Evolutionary conservation across 2,888 invertebrate genomes (phyloP), one percentile per base, ranked within the genome.

Genomic region (Leptinotarsa haldemani): DNA sequence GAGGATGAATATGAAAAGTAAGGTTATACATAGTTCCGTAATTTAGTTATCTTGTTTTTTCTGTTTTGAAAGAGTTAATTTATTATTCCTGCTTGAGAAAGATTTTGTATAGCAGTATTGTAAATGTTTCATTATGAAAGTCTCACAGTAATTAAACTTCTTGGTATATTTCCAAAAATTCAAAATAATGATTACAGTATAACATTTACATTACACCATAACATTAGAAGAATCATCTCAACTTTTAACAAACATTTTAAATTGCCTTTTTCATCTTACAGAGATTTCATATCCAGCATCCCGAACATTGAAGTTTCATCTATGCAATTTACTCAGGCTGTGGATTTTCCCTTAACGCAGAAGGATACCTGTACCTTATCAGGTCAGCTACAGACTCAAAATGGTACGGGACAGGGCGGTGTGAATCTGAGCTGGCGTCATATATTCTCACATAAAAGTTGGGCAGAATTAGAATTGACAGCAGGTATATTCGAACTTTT

Each of bases 311-410:
- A 98, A 89, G 93, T 98, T 48, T 96, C 95, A n/a, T 95, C 95
- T 13, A 96, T 98, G 94, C 94, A 94, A 64, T 94, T 98, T 84
- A 92, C 93, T 22, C 97, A 98, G 86, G 97, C 97, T 0, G 95
- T 98, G 65, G 97, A 98, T 86, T 95, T 96, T 64, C 98, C 98
- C 0, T 89, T 98, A 30, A 97, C 97, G 0, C 88, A 93, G 69
- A 92, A 93, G 81, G 95, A 98, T 83, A 97, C 96, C 0, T 91
- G 95, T 79, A 93, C 94, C 0, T 88, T 98, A 82, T 93, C 94
- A 13, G 96, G 96, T 9, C 93, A 94, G 82, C 89, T 96, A 70
- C 93, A 92, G 71, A 94, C 95, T 1, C 94, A 95, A 80, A 98
- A 98, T 90, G 97, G 98, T 20, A 94, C 93, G 77, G 96, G 96